Base-by-base conservation (phyloP, 2,888 invertebrate species). In the Chirona hameri region DNA sequence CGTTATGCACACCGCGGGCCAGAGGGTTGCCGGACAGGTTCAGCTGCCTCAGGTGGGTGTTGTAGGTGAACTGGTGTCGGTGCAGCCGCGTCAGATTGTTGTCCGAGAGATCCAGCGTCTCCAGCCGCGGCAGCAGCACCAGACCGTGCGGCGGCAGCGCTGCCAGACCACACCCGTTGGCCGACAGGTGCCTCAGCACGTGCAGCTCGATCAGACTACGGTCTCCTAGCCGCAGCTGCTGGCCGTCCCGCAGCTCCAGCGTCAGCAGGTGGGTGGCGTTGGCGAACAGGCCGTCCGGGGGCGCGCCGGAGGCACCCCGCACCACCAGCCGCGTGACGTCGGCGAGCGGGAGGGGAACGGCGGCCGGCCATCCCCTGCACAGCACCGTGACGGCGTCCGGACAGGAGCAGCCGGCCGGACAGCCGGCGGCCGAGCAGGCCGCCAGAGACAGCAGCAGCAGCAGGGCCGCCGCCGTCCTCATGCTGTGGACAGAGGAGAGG, bases 11-110 rank as follows among this genome's bases (percentile, higher is more conserved):
- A 5, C 52, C 29, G 14, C 52, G 12, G 27, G 31, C 46, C 55
- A 84, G 72, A n/a, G 82, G 82, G 55, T 84, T 84, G 29, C 82
- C 83, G 27, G 83, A 82, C 27, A 84, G 82, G 18, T 69, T 29
- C 12, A 84, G 76, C 57, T 81, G 79, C 55, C 82, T 57, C 72
- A 85, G 81, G 65, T 82, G 55, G 24, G 81, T 69, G 79, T 83
- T 83, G 48, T 83, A 57, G 31, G 60, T 76, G 76, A 83, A 82
- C 48, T 80, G 80, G 29, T 29, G 52, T 9, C 27, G 12, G 27
- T 80, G 7, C 52, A 80, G 29, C 5, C 29, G 27, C 80, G 27
- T 5, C 48, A 80, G 48, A 15, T 21, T 52, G 52, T 52, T 52
- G 27, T 27, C 15, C 2, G 80, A 27, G 52, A 80, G 29, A 29